Evolutionary conservation across 1,140 invertebrate genomes (phyloP), one percentile per base, ranked within the genome.

Genomic region (Maconellicoccus hirsutus): DNA sequence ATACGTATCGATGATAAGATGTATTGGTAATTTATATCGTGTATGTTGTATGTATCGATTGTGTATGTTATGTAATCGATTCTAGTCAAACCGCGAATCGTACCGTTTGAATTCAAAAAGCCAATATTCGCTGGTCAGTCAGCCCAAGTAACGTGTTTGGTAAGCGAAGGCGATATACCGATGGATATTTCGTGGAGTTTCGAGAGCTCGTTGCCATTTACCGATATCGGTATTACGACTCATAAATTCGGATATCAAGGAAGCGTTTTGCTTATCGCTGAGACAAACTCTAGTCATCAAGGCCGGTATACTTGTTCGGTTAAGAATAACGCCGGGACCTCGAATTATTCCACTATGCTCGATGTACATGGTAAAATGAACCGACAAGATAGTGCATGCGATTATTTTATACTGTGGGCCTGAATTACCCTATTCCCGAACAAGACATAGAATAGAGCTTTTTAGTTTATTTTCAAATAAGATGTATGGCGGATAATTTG

Each of bases 201-300:
- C 71, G 69, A 77, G 29, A 76, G 75, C 16, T 63, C 39, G 14
- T 38, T 19, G 0, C 72, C 74, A 22, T 72, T 75, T 70, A 71
- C 75, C 39, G 61, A 74, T 27, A 71, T 76, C 71, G 76, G 77
- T 39, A 77, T 82, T 23, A 73, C 75, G 0, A 80, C 78, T 14
- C 75, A 77, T 23, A 86, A 84, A 78, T 78, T 88, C 75, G 88
- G 89, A 66, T 84, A 86, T 73, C 85, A 86, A 77, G 86, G 86
- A 72, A 87, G 85, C 71, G 81, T 91, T 75, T 80, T 96, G 71
- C 86, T 85, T 26, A 88, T 90, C 75, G 85, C 86, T 29, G 83
- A 74, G 23, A 74, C 75, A 7, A 71, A 72, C 42, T 74, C 74
- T 3, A 59, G 74, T 59, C 83, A 84, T 75, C 77, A 80, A 61